Conservation (phyloP, 2,888 invertebrate species). For the Cyclophora punctaria region DNA sequence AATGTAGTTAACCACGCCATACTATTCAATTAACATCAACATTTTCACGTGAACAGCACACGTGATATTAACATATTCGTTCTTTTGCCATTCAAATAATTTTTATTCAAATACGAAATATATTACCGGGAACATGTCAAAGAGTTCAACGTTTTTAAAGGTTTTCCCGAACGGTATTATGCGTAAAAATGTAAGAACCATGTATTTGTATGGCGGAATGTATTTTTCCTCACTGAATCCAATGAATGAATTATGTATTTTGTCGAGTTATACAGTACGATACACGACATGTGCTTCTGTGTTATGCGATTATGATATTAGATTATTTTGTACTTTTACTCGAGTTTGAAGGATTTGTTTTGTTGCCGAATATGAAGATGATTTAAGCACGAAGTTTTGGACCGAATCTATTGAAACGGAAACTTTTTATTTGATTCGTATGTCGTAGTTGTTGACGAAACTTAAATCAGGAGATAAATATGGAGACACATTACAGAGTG, state of each 20-base stretch:
- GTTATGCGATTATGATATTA: slow-evolving; percentile 4
- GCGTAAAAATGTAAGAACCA: slow-evolving; percentile 7
- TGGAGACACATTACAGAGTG: too few relatives aligned
- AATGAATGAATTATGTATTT: slow-evolving; percentile 8
- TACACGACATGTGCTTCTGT: neutral
- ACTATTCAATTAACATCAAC: too few relatives aligned
- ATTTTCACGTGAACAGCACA: too few relatives aligned
- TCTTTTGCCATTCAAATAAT: slow-evolving; percentile 2
- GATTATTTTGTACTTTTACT: slow-evolving; percentile 1
- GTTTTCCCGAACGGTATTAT: slow-evolving; percentile 7
- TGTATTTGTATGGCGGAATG: slow-evolving; percentile 5
- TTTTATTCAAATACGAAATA: neutral
- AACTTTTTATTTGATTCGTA: too few relatives aligned
- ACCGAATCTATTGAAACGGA: too few relatives aligned
- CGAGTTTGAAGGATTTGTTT: too few relatives aligned
- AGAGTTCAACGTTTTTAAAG: slow-evolving; percentile 5
- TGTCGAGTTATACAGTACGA: slow-evolving; percentile 5
- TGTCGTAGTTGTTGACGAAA: too few relatives aligned
- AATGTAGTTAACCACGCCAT: too few relatives aligned
- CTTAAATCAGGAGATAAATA: too few relatives aligned
- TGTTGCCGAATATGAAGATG: too few relatives aligned
- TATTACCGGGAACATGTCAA: slow-evolving; percentile 6
- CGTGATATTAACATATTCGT: neutral
- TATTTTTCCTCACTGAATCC: slow-evolving; percentile 3
- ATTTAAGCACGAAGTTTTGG: too few relatives aligned